Conservation (phyloP, 2,113 vertebrate genomes). For the Cebus imitator region DNA sequence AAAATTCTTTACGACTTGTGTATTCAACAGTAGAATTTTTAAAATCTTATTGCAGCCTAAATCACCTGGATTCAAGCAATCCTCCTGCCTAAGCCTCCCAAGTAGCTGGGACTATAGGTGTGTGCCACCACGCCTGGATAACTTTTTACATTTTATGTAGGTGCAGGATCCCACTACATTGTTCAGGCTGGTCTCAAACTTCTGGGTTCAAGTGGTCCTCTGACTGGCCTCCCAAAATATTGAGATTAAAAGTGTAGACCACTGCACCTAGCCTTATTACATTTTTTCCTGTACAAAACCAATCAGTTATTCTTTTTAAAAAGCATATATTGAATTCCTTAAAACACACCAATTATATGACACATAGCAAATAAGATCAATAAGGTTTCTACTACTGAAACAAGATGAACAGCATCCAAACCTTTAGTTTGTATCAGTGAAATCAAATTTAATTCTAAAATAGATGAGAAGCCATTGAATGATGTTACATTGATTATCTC, state of each 20-base stretch:
- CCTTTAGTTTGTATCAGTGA: not conserved
- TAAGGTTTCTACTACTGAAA: not conserved
- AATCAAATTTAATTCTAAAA: conserved; percentile 23
- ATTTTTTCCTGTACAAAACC: not conserved
- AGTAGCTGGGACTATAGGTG: too few species aligned
- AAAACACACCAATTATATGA: not conserved
- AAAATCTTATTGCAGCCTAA: not conserved
- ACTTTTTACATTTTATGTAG: too few species aligned
- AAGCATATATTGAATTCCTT: not conserved
- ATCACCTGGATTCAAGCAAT: too few species aligned
- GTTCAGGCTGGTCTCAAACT: too few species aligned
- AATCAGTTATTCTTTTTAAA: not conserved
- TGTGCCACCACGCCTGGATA: too few species aligned
- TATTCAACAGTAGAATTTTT: not conserved
- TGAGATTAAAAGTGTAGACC: too few species aligned
- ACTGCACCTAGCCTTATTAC: not conserved
- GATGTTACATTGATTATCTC: not conserved
- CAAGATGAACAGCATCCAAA: not conserved
- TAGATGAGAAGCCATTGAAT: conserved; percentile 1
- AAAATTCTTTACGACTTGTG: not conserved
- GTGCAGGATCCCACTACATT: too few species aligned
- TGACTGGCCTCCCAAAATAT: too few species aligned
- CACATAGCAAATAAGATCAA: not conserved
- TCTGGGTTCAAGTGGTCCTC: too few species aligned
- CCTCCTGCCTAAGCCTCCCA: too few species aligned